These are phyloP conservation scores for Agrochola circellaris DNA, from an alignment of 2,888 invertebrate species.

Conservation along the genomic window DNA sequence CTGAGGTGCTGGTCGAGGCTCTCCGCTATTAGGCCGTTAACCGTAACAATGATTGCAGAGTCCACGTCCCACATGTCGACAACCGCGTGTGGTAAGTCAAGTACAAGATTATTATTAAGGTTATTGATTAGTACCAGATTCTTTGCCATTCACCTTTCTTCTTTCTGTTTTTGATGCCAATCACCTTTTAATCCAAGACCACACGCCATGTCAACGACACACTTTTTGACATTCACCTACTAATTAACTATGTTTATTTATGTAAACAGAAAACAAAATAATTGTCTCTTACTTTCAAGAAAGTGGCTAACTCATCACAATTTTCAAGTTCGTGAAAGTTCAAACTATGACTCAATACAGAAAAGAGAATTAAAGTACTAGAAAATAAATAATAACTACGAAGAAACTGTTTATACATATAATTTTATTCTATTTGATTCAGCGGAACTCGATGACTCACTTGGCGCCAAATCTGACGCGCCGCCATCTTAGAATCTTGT, in stretches of 20 bases:
- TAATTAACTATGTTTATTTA: conserved; percentile 34
- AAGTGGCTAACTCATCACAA: conserved; percentile 39
- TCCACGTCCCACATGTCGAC: no score
- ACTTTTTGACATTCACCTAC: conserved; percentile 30
- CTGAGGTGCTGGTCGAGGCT: no score
- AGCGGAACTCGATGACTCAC: conserved; percentile 61
- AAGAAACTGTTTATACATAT: conserved; percentile 31
- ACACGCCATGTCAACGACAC: conserved; percentile 12
- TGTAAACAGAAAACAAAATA: conserved; percentile 28
- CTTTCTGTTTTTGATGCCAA: not conserved
- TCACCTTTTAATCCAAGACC: conserved; percentile 20
- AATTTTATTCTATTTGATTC: conserved; percentile 62
- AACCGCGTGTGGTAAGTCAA: no score
- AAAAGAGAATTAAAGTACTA: conserved; percentile 14
- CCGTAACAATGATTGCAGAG: no score
- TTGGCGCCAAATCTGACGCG: conserved; percentile 64
- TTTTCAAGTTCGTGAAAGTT: conserved; percentile 46
- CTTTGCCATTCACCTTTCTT: not conserved
- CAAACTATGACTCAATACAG: conserved; percentile 45
- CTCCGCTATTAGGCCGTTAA: no score
- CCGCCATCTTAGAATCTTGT: conserved; percentile 60
- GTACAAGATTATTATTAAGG: no score
- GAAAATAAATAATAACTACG: conserved; percentile 44
- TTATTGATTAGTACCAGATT: no score
- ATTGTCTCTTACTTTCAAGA: conserved; percentile 8